Percentiles rank a stretch among this genome's conserved stretches.
phyloP scores from a whole-genome alignment of 2,888 invertebrate species.

The Melieria crassipennis region DNA sequence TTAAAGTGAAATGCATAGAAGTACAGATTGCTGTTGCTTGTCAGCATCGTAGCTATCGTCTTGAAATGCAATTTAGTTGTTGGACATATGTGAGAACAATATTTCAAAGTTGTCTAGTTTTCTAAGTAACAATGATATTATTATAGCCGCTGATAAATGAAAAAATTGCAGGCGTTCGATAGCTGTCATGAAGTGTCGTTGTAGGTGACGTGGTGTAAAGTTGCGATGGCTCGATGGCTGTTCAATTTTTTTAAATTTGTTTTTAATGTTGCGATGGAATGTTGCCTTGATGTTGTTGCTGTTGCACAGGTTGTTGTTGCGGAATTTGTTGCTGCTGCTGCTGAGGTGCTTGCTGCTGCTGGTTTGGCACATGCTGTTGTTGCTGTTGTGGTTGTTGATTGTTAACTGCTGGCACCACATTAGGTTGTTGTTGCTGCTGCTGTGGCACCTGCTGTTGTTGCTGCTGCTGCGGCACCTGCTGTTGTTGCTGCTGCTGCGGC shows the following conservation, averaged over 20 bases:
- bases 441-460: conserved; percentile 41
- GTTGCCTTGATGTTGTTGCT: conserved; percentile 34
- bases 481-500: conserved; percentile 32
- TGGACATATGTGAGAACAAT: no score
- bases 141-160: no score
- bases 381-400: conserved; percentile 12
- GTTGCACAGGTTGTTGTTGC: conserved; percentile 28
- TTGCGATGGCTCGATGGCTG: not conserved
- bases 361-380: conserved; percentile 43
- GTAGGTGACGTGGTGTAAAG: not conserved
- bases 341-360: conserved; percentile 19
- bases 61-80: no score
- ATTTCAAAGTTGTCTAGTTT: no score
- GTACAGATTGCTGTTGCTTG: not conserved
- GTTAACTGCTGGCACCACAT: not conserved
- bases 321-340: conserved; percentile 5
- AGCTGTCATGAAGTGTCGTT: no score
- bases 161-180: no score
- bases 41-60: not conserved
- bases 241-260: no score
- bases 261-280: conserved; percentile 43
- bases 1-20: not conserved
- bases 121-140: no score
- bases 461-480: not conserved
- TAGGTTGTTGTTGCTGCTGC: conserved; percentile 28